A percentile compares a stretch with the other conserved stretches of the same genome.
Conservation (phyloP, 2,888 invertebrate genomes). For the Bombyx huttoni region DNA sequence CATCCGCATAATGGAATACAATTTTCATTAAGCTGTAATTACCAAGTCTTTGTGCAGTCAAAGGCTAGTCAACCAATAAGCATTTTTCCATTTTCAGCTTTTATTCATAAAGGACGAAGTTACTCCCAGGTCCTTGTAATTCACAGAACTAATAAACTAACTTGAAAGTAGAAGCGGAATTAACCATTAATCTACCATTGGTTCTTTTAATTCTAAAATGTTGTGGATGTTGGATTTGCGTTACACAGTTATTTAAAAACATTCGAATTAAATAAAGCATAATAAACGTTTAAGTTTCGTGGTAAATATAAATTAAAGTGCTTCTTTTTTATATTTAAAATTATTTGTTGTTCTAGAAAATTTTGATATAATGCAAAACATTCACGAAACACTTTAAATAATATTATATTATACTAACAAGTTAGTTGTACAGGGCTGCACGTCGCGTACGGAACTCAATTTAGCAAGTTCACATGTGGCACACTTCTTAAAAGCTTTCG, state of each 20-base stretch:
- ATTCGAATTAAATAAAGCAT: too few relatives aligned
- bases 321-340: too few relatives aligned
- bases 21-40: background rate
- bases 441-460: conserved; percentile 23
- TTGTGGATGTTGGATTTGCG: background rate
- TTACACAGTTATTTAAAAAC: too few relatives aligned
- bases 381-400: too few relatives aligned
- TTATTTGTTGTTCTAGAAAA: too few relatives aligned
- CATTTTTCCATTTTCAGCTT: background rate
- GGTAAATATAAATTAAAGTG: too few relatives aligned
- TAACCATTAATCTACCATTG: background rate
- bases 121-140: background rate
- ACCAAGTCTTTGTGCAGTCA: background rate
- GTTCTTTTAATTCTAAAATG: background rate
- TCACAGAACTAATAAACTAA: conserved; percentile 3
- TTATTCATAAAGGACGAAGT: background rate
- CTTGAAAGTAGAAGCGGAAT: background rate
- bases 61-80: background rate
- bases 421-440: background rate
- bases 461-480: conserved; percentile 18
- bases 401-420: too few relatives aligned
- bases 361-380: too few relatives aligned
- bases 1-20: background rate
- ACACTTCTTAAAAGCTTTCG: conserved; percentile 32
- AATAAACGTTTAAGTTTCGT: too few relatives aligned